These are phyloP conservation scores for Anodontia alba DNA, from an alignment of 2,888 invertebrate species.

Conservation along the genomic window DNA sequence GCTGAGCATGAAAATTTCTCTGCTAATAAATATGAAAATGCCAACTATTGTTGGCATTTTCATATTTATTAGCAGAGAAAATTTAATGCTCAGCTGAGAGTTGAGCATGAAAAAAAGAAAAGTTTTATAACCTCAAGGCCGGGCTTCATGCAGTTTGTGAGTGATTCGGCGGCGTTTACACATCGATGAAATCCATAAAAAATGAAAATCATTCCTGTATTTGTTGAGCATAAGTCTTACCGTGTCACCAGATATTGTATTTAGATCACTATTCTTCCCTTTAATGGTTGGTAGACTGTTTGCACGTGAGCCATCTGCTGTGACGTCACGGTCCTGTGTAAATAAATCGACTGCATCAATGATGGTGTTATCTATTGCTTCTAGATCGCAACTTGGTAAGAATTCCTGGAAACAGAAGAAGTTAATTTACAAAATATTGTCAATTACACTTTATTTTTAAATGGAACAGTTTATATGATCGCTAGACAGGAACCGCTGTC, in stretches of 20 bases:
- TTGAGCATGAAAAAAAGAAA: no score
- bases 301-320: not conserved
- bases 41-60: no score
- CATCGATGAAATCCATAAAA: no score
- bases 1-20: no score
- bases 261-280: not conserved
- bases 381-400: not conserved
- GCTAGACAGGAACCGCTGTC: not conserved
- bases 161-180: no score
- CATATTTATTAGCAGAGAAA: no score
- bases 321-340: not conserved
- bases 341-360: not conserved
- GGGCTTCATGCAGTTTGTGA: not conserved
- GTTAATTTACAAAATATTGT: no score
- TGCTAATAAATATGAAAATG: no score
- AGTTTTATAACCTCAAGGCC: no score
- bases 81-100: no score
- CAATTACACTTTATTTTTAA: no score
- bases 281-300: not conserved
- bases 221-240: not conserved
- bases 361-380: not conserved
- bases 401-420: not conserved
- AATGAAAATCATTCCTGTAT: not conserved
- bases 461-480: not conserved
- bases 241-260: not conserved